A percentile compares a stretch with the other conserved stretches of the same genome.
Evolutionary conservation across 2,113 vertebrate species (phyloP).

Genomic region (Percopsis transmontana): DNA sequence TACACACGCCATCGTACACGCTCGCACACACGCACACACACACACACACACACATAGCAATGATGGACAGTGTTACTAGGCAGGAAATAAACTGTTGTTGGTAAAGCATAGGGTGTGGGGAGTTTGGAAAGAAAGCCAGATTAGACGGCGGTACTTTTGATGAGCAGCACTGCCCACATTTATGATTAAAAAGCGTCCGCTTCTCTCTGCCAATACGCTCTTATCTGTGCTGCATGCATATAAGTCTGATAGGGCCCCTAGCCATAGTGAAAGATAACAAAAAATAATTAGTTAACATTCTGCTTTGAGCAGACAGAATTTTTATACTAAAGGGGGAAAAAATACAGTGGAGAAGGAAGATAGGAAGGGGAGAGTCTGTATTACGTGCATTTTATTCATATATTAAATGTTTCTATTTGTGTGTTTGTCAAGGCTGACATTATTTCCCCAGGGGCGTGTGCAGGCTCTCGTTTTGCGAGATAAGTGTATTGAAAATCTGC

Average conservation of each 20-base stretch:
- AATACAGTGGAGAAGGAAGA: conserved; percentile 46
- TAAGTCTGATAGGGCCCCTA: conserved; percentile 76
- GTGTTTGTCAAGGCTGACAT: conserved; percentile 28
- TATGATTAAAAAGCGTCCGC: conserved; percentile 74
- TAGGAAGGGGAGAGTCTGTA: conserved; percentile 49
- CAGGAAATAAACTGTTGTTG: conserved; percentile 48
- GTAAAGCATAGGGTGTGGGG: conserved; percentile 44
- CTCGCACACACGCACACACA: conserved; percentile 7
- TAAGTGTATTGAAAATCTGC: conserved; percentile 57
- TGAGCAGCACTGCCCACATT: conserved; percentile 68
- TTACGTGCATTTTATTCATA: conserved; percentile 54
- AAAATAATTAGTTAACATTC: conserved; percentile 83
- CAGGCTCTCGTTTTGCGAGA: conserved; percentile 55
- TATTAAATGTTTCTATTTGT: conserved; percentile 48
- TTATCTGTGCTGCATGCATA: conserved; percentile 77
- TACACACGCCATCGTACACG: too few species aligned
- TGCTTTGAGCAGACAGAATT: conserved; percentile 67
- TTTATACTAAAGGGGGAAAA: conserved; percentile 42
- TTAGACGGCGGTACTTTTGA: conserved; percentile 75
- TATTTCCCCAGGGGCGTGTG: conserved; percentile 25
- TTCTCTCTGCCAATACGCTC: conserved; percentile 69
- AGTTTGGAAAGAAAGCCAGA: conserved; percentile 60
- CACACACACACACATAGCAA: conserved; percentile 7
- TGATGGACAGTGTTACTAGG: not conserved
- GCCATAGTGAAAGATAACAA: conserved; percentile 78